Evolutionary conservation across 1,140 invertebrate genomes (phyloP).

Genomic region (Solenopsis fugax): DNA sequence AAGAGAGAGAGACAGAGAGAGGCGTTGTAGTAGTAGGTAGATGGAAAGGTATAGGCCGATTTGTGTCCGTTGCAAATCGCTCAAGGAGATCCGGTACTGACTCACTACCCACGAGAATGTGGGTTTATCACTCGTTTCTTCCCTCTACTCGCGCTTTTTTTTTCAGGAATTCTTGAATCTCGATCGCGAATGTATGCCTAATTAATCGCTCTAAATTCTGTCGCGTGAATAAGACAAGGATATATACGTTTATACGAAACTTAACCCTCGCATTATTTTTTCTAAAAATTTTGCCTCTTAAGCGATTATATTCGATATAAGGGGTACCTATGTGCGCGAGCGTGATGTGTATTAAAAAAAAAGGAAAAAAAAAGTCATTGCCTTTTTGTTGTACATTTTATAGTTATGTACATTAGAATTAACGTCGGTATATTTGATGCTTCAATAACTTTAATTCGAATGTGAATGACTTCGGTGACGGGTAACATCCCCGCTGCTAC

Average conservation of each 20-base stretch:
- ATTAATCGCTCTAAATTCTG: not conserved
- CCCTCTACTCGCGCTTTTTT: conserved; percentile 15
- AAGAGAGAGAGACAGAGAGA: conserved; percentile 50
- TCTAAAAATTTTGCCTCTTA: not conserved
- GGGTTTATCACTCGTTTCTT: conserved; percentile 44
- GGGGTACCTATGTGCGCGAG: not conserved
- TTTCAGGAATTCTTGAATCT: conserved; percentile 25
- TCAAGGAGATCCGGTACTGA: conserved; percentile 82
- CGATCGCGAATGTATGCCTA: not conserved
- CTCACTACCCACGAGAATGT: conserved; percentile 72
- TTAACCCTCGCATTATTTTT: not conserved
- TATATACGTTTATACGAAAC: not conserved
- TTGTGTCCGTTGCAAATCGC: conserved; percentile 74
- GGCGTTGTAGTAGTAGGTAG: conserved; percentile 47
- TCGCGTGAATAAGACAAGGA: not conserved
- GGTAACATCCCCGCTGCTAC: not conserved
- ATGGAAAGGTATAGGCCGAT: conserved; percentile 66
- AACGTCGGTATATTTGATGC: conserved; percentile 7
- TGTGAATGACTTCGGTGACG: not conserved
- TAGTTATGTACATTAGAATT: not conserved
- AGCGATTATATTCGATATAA: not conserved
- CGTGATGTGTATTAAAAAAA: not conserved
- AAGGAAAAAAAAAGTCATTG: not conserved
- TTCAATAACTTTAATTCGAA: conserved; percentile 10
- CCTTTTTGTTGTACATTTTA: too few relatives aligned